Evolutionary conservation across 2,113 vertebrate genomes (phyloP), one percentile per base, ranked within the genome.

Genomic region (Lepus europaeus): DNA sequence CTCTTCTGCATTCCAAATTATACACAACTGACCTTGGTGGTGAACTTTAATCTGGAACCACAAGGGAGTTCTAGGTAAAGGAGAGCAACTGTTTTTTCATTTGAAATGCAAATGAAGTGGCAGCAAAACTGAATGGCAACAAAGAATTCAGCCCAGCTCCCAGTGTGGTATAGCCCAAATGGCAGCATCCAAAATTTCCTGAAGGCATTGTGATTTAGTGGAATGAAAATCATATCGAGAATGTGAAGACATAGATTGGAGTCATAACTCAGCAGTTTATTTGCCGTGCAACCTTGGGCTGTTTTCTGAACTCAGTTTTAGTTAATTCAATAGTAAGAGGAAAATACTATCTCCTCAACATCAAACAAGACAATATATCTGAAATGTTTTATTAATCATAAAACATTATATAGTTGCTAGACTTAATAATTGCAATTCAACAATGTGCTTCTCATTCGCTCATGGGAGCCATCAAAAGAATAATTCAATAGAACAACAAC

Each of bases 371-470:
- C 49, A 70, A 80, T 19, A 6, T 80, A 61, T 69, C 70, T 82
- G n/a, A 86, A 88, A 69, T 68, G 23, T 74, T 86, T 89, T 79
- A 25, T 76, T 59, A 81, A 81, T 83, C 45, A n/a, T 20, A 73
- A 93, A 78, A 45, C 1, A 81, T 56, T 66, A 23, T 64, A 68
- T 64, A 4, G 25, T 68, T 77, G 10, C 66, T 76, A 31, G 72
- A 81, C 13, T 69, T 87, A 87, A 36, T 81, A 70, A 90, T 2
- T 89, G 23, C 3, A 33, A 68, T 76, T 87, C 77, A 92, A 39
- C 13, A 92, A 39, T 73, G 22, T 33, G 9, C 79, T 73, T 59
- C 23, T 74, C 17, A 11, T 63, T 9, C 1, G 64, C 7, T 27
- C 25, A 86, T 29, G 78, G 23, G 29, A 79, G 13, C 12, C 56